phyloP scores from a whole-genome alignment of 2,113 vertebrate species.

The Vidua macroura region DNA sequence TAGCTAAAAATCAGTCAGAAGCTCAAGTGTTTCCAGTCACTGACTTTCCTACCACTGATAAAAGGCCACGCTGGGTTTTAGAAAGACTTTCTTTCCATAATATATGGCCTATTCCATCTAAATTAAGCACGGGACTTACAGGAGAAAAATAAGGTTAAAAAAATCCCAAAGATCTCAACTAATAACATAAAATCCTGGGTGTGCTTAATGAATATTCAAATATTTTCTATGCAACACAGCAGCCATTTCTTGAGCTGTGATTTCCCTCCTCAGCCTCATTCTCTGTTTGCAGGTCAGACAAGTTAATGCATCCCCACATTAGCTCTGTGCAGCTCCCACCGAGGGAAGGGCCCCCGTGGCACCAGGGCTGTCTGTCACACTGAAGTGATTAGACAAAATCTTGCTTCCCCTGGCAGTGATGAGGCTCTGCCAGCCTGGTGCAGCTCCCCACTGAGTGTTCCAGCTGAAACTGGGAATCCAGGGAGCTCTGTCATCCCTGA shows the following conservation, averaged over 20 bases:
- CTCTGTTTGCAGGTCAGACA: neutral
- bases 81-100: neutral
- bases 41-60: neutral
- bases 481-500: rapidly evolving
- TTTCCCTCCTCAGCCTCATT: neutral
- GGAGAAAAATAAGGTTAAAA: neutral
- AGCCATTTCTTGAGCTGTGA: neutral
- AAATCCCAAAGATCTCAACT: neutral
- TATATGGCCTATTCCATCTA: neutral
- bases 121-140: neutral
- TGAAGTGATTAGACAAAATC: neutral
- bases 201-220: neutral
- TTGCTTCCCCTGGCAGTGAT: neutral
- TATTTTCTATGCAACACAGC: neutral
- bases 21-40: neutral
- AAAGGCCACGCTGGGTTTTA: neutral
- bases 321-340: neutral
- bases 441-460: neutral
- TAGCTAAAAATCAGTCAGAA: neutral
- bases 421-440: neutral
- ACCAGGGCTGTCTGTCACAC: neutral
- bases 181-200: neutral
- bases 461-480: neutral
- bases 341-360: neutral
- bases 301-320: neutral